These are phyloP conservation scores for Rousettus leschenaultii DNA, from an alignment of 2,113 vertebrate species.

Conservation along the genomic window DNA sequence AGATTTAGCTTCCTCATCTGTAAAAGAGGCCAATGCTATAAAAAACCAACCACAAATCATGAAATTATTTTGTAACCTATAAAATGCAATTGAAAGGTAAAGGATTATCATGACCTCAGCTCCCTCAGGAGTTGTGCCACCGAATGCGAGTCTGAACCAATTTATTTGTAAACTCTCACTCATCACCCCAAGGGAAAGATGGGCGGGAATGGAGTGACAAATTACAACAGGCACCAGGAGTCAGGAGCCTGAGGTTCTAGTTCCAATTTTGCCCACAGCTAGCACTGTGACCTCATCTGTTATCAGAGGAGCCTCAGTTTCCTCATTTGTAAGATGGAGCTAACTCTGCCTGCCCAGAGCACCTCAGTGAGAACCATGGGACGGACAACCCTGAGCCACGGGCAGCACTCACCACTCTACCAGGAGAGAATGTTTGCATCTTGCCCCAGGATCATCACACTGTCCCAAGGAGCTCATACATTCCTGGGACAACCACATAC, in stretches of 20 bases:
- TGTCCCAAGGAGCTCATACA: neutral
- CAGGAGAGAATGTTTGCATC: neutral
- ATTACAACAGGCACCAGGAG: neutral
- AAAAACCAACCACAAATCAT: neutral
- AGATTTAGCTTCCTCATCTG: neutral
- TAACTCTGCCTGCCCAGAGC: neutral
- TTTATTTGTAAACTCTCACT: neutral
- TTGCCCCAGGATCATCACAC: neutral
- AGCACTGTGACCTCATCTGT: neutral
- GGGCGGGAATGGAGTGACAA: neutral
- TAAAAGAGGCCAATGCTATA: neutral
- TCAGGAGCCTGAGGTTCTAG: neutral
- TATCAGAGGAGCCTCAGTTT: neutral
- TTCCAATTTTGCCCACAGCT: neutral
- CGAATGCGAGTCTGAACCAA: neutral
- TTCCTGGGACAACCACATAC: neutral
- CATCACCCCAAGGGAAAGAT: neutral
- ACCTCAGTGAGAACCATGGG: neutral
- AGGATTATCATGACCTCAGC: slow-evolving; percentile 37
- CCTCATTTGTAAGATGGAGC: neutral
- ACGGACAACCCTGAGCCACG: neutral
- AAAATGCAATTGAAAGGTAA: neutral
- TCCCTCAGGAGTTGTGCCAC: neutral
- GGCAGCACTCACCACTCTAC: neutral
- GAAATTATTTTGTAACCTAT: neutral